Evolutionary conservation across 2,797 vertebrate genomes (phyloP).

Genomic region (Hephaestus fuliginosus): DNA sequence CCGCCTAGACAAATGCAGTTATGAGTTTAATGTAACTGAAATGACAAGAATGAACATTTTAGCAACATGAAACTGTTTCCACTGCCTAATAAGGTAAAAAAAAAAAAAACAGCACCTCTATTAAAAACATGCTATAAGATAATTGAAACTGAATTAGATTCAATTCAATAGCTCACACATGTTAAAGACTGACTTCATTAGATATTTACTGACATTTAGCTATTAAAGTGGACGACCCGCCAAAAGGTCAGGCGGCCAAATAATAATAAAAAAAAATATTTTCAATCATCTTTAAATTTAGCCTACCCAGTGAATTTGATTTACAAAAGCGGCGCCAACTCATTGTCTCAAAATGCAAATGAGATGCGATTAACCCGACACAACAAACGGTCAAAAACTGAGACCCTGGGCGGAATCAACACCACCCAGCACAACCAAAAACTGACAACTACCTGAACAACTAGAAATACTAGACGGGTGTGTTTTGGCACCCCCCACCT

Average conservation of each 20-base stretch:
- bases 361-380: not conserved
- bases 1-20: not conserved
- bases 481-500: slow-evolving; percentile 26
- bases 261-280: not conserved
- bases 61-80: not conserved
- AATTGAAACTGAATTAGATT: not conserved
- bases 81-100: not conserved
- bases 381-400: not conserved
- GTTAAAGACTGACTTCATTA: not conserved
- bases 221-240: not conserved
- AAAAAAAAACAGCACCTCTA: no score
- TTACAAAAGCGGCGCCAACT: not conserved
- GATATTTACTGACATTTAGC: not conserved
- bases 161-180: not conserved
- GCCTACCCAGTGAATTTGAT: not conserved
- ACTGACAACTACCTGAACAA: slow-evolving; percentile 47
- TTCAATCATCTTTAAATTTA: not conserved
- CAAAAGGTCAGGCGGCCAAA: not conserved
- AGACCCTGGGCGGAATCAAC: not conserved
- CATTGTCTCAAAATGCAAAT: not conserved
- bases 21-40: no score
- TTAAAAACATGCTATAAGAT: not conserved
- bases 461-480: slow-evolving; percentile 67
- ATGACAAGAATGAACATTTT: not conserved
- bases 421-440: not conserved